Conservation (phyloP, 1,140 invertebrate genomes). For the Agraylea sexmaculata region DNA sequence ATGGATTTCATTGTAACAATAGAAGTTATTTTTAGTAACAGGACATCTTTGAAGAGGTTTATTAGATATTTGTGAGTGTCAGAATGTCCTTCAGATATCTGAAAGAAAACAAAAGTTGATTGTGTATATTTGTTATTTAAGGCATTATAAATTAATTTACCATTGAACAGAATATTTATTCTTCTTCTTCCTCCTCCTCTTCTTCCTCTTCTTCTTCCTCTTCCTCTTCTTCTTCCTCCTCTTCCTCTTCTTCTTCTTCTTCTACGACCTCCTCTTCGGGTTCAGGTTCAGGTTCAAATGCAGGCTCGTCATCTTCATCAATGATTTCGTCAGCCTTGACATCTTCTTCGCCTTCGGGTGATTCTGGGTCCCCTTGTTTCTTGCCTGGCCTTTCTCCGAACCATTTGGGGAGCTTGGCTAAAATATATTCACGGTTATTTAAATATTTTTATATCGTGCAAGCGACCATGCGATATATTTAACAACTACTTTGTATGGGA, state of each 20-base stretch:
- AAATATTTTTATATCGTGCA: not conserved
- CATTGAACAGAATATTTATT: constrained; percentile 24
- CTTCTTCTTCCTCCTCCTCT: constrained; percentile 51
- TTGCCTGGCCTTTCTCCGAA: constrained; percentile 88
- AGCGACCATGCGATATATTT: not conserved
- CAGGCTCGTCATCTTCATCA: constrained; percentile 57
- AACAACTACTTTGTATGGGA: not conserved
- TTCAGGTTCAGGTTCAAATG: constrained; percentile 59
- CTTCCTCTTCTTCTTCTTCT: constrained; percentile 46
- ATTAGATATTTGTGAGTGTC: not conserved
- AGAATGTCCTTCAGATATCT: constrained; percentile 1
- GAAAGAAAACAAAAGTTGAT: constrained; percentile 7
- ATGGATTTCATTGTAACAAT: constrained; percentile 12
- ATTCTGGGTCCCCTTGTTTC: constrained; percentile 75
- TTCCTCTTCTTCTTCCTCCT: constrained; percentile 56
- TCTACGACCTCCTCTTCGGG: constrained; percentile 58
- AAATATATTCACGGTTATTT: too few species aligned
- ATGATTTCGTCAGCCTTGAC: constrained; percentile 61
- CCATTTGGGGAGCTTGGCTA: constrained; percentile 86
- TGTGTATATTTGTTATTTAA: constrained; percentile 5
- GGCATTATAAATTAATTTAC: constrained; percentile 7
- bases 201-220: constrained; percentile 64
- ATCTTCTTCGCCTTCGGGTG: constrained; percentile 80
- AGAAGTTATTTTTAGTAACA: constrained; percentile 1
- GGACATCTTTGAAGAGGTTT: constrained; percentile 2